phyloP scores from a whole-genome alignment of 2,113 vertebrate species.

The Pelodiscus sinensis region DNA sequence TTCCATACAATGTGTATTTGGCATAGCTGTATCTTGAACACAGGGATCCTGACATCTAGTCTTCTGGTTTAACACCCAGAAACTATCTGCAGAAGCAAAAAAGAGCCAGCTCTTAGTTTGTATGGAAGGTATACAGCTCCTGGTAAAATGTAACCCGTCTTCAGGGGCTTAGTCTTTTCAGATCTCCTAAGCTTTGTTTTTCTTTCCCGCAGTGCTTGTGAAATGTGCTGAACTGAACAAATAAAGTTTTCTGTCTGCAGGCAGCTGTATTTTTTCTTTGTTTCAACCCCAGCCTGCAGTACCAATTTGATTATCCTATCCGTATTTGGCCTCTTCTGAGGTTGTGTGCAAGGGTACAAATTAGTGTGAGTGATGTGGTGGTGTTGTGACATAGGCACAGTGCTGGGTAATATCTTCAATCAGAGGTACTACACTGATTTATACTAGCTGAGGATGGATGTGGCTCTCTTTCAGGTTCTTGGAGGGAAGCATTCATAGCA shows the following conservation, averaged over 20 bases:
- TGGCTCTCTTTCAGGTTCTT: neutral
- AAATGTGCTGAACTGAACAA: neutral
- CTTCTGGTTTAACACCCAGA: neutral
- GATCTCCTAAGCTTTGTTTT: neutral
- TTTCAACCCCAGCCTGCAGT: neutral
- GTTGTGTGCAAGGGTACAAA: neutral
- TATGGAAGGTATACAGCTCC: neutral
- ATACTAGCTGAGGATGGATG: accelerated
- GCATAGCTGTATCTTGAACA: neutral
- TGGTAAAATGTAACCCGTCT: neutral
- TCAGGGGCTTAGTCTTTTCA: neutral
- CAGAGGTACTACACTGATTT: neutral
- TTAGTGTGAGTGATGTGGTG: neutral
- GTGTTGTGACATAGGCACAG: neutral
- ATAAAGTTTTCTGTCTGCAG: neutral
- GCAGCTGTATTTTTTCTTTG: neutral
- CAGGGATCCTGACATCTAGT: neutral
- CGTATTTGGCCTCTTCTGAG: neutral
- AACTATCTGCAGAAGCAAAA: neutral
- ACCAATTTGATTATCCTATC: neutral
- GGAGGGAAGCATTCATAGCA: neutral
- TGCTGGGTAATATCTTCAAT: neutral
- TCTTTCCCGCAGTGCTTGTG: neutral
- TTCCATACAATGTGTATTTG: neutral
- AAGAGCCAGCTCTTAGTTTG: neutral